Evolutionary conservation across 1,140 invertebrate genomes (phyloP), one percentile per base, ranked within the genome.

Genomic region (Pseudomyrmex sp.): DNA sequence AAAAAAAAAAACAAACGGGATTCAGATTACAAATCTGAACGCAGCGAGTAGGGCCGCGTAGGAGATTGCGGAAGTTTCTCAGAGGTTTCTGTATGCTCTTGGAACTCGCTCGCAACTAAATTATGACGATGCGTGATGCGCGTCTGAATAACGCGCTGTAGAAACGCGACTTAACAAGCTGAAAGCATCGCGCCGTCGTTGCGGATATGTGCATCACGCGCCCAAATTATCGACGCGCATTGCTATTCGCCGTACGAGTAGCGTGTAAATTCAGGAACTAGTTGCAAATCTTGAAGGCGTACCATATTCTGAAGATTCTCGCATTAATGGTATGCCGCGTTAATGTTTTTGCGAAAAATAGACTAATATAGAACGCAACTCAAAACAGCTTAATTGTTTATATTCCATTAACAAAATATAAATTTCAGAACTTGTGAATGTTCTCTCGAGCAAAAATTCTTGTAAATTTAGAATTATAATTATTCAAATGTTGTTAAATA

Each of bases 81-180:
- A 18, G n/a, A 50, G 44, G 23, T 59, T 79, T 23, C 65, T 8
- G 23, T 7, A 56, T 44, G 44, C 20, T 52, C 20, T 20, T 20
- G 44, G 44, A 72, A 80, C 54, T 80, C 65, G n/a, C 58, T 54
- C 12, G 66, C 76, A 72, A 80, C 66, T 61, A 50, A 80, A 80
- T 80, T 80, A 80, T 59, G 44, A 46, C 58, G 76, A 80, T 72
- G 76, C 76, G 66, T 80, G 76, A 80, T 72, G 44, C 44, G 76
- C 76, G 66, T 80, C 54, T 72, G 68, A 80, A 80, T 80, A 80
- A 80, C 66, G 44, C 23, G 66, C 66, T 13, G 54, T 20, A 80
- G 76, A 59, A 75, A 52, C 48, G 46, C 65, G 54, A 48, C 48
- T 63, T 82, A 75, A 63, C 69, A 82, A 75, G 70, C 79, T 52